Conservation (phyloP, 1,140 invertebrate species). For the Trachymyrmex septentrionalis region DNA sequence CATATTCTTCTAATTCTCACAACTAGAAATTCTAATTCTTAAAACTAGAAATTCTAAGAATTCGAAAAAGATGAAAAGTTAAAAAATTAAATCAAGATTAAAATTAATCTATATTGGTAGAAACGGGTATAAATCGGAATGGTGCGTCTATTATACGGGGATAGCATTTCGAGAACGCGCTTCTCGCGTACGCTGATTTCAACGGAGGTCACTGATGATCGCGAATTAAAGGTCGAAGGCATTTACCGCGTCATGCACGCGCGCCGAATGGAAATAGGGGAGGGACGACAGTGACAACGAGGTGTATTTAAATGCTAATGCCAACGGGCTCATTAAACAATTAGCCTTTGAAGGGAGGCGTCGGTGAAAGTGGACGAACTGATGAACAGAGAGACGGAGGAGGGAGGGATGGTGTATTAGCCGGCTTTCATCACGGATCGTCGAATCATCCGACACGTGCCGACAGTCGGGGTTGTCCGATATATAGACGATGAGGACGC, state of each 20-base stretch:
- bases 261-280: conserved; percentile 65
- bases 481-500: conserved; percentile 48
- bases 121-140: background rate
- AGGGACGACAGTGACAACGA: conserved; percentile 77
- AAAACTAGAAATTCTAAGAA: too few relatives aligned
- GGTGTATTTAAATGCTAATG: conserved; percentile 83
- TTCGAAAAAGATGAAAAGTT: too few relatives aligned
- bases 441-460: conserved; percentile 81
- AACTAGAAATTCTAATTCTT: too few relatives aligned
- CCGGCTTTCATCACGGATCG: conserved; percentile 81
- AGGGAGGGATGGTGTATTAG: conserved; percentile 71
- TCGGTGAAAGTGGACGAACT: conserved; percentile 71
- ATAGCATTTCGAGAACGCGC: background rate
- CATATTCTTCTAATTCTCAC: too few relatives aligned
- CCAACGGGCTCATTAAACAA: conserved; percentile 82
- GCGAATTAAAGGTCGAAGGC: conserved; percentile 54
- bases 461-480: conserved; percentile 66
- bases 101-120: too few relatives aligned
- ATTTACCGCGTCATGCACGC: conserved; percentile 51
- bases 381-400: background rate
- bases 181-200: background rate
- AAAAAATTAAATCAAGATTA: too few relatives aligned
- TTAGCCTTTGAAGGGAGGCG: conserved; percentile 83
- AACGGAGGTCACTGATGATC: conserved; percentile 25
- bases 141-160: too few relatives aligned